phyloP scores from a whole-genome alignment of 2,888 invertebrate genomes.

The Penaeus monodon region DNA sequence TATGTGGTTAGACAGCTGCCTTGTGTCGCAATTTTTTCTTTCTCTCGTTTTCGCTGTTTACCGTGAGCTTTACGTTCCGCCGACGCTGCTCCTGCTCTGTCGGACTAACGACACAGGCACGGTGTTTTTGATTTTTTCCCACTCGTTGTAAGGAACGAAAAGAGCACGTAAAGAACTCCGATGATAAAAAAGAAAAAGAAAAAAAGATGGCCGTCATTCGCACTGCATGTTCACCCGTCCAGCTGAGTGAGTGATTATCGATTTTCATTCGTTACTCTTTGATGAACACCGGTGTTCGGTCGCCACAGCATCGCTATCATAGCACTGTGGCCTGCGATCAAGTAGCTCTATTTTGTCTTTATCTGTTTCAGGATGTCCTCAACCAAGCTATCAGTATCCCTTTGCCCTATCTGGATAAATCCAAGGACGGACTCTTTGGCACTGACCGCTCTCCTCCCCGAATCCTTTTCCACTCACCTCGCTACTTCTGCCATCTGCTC shows the following conservation, averaged over 20 bases:
- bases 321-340: slow-evolving; percentile 13
- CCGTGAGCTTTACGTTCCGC: too few species aligned
- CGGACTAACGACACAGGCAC: not conserved
- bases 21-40: slow-evolving; percentile 11
- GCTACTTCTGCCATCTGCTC: slow-evolving; percentile 24
- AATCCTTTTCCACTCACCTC: not conserved
- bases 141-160: slow-evolving; percentile 2
- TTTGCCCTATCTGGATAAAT: slow-evolving; percentile 7
- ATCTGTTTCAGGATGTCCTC: slow-evolving; percentile 34
- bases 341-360: slow-evolving; percentile 26
- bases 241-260: slow-evolving; percentile 24
- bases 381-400: slow-evolving; percentile 22
- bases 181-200: not conserved
- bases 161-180: slow-evolving; percentile 27
- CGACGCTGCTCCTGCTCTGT: slow-evolving; percentile 14
- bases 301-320: slow-evolving; percentile 31
- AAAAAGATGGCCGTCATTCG: slow-evolving; percentile 7
- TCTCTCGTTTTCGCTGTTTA: not conserved
- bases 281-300: slow-evolving; percentile 24
- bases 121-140: slow-evolving; percentile 4
- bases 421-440: not conserved
- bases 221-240: slow-evolving; percentile 29
- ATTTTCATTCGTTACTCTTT: slow-evolving; percentile 30
- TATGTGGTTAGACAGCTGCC: slow-evolving; percentile 11
- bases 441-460: slow-evolving; percentile 29